A percentile compares a stretch with the other conserved stretches of the same genome.
These are phyloP conservation scores for Sussaba pulchella DNA, from an alignment of 2,888 invertebrate species.

Conservation along the genomic window DNA sequence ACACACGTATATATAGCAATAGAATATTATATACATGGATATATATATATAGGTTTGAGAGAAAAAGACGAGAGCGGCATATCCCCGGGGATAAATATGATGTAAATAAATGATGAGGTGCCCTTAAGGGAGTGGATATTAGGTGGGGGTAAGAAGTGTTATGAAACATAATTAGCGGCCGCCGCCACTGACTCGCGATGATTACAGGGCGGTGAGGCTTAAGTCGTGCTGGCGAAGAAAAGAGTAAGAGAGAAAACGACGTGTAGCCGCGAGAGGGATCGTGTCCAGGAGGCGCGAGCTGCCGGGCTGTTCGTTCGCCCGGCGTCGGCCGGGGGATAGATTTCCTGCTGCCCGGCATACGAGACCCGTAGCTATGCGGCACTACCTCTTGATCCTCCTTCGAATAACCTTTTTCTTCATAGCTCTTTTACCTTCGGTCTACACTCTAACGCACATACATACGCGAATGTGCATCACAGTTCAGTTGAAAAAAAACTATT, in stretches of 20 bases:
- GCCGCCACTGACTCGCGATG: conserved; percentile 84
- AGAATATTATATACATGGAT: conserved; percentile 24
- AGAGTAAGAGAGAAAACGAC: conserved; percentile 43
- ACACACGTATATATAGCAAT: conserved; percentile 62
- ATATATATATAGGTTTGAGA: conserved; percentile 28
- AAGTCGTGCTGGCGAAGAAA: conserved; percentile 74
- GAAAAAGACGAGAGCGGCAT: conserved; percentile 64
- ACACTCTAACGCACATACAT: conserved; percentile 16
- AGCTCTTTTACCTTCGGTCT: conserved; percentile 26
- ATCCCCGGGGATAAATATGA: conserved; percentile 82
- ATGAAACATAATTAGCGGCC: conserved; percentile 85
- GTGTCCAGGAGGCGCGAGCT: conserved; percentile 65
- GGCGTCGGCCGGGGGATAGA: conserved; percentile 75
- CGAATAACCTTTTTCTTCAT: conserved; percentile 38
- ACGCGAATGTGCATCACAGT: not conserved
- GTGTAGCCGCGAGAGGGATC: conserved; percentile 43
- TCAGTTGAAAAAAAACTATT: no score
- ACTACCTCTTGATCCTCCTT: conserved; percentile 49
- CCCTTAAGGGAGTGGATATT: conserved; percentile 83
- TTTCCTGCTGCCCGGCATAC: conserved; percentile 77
- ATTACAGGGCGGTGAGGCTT: conserved; percentile 84
- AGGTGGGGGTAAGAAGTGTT: conserved; percentile 84
- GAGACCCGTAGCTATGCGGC: conserved; percentile 18
- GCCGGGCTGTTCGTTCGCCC: conserved; percentile 68
- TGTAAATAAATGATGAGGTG: conserved; percentile 84